Percentiles rank a stretch among this genome's conserved stretches.
These are phyloP conservation scores for Hydrotaea diabolus DNA, from an alignment of 2,888 invertebrate species.

Conservation along the genomic window DNA sequence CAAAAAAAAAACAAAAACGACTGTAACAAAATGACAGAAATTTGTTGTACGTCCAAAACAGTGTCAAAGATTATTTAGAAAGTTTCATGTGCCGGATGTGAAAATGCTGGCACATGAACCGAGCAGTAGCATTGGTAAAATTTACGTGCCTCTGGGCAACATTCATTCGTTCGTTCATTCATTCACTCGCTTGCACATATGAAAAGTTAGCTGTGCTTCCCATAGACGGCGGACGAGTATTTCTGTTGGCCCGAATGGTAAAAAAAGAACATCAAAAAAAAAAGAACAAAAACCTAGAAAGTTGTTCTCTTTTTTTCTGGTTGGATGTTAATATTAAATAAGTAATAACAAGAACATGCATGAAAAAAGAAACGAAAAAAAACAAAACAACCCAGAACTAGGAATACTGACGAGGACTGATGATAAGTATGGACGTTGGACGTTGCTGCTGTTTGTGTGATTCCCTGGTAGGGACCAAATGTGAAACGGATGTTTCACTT, in stretches of 20 bases:
- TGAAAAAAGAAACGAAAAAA: neutral
- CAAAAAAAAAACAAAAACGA: neutral
- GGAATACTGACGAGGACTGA: conserved; percentile 52
- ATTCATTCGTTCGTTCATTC: neutral
- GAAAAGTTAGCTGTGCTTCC: neutral
- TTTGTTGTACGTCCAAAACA: conserved; percentile 24
- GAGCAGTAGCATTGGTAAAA: neutral
- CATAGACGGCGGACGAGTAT: conserved; percentile 27
- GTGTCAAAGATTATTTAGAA: conserved; percentile 26
- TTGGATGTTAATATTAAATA: conserved; percentile 56
- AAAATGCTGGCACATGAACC: neutral
- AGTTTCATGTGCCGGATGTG: conserved; percentile 8
- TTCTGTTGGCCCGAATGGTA: conserved; percentile 27
- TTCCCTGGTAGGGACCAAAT: neutral
- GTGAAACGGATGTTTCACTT: conserved; percentile 29
- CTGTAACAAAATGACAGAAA: conserved; percentile 16
- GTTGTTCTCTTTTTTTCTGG: conserved; percentile 17
- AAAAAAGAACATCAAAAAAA: neutral
- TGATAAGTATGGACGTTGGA: conserved; percentile 40
- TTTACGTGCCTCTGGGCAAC: conserved; percentile 20
- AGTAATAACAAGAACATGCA: conserved; percentile 15
- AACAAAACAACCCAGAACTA: neutral
- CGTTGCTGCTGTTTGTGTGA: conserved; percentile 8
- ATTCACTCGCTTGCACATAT: neutral
- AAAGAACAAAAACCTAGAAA: too few species aligned